These are phyloP conservation scores for Monochamus alternatus DNA, from an alignment of 2,888 invertebrate species.

Conservation along the genomic window DNA sequence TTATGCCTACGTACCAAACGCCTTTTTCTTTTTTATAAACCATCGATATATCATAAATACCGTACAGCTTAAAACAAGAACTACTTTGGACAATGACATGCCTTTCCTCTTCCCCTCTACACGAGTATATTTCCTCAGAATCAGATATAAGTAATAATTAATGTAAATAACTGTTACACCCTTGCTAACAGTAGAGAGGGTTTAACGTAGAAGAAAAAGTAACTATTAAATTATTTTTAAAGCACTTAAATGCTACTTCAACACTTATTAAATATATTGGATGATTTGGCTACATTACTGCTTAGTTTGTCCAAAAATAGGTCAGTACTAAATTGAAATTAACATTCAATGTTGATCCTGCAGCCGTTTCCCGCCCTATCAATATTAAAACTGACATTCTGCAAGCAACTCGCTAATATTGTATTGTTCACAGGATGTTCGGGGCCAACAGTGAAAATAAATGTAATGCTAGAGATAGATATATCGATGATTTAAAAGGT, in stretches of 20 bases:
- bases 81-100: too few relatives aligned
- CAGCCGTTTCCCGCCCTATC: too few relatives aligned
- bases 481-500: slow-evolving; percentile 2
- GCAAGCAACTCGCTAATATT: not conserved
- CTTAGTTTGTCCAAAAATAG: too few relatives aligned
- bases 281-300: too few relatives aligned
- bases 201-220: not conserved
- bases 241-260: too few relatives aligned
- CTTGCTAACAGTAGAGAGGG: too few relatives aligned
- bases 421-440: slow-evolving; percentile 2
- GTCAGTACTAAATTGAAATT: too few relatives aligned
- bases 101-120: too few relatives aligned
- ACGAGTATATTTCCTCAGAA: too few relatives aligned
- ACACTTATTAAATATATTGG: too few relatives aligned
- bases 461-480: slow-evolving; percentile 9
- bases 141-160: not conserved
- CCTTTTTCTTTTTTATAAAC: not conserved
- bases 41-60: not conserved
- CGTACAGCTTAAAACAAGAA: too few relatives aligned
- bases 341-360: too few relatives aligned
- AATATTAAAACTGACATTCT: not conserved
- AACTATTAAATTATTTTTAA: not conserved
- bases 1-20: not conserved
- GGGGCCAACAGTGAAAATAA: slow-evolving; percentile 4
- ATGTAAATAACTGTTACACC: not conserved